phyloP scores from a whole-genome alignment of 2,888 invertebrate species.

The Colostygia pectinataria region DNA sequence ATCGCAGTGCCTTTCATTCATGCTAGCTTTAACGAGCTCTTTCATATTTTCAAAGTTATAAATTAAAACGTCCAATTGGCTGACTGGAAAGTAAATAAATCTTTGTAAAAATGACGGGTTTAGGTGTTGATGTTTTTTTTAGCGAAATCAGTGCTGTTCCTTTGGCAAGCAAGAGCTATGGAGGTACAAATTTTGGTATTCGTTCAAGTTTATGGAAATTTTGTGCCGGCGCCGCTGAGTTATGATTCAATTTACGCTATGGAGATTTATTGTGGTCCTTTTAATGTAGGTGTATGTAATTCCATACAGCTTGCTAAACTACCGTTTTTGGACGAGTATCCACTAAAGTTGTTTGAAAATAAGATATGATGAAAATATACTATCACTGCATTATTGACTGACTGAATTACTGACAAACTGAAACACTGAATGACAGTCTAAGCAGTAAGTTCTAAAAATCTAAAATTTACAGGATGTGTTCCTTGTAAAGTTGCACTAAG shows the following conservation, averaged over 20 bases:
- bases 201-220: constrained; percentile 36
- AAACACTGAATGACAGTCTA: no score
- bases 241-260: constrained; percentile 39
- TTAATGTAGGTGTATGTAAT: constrained; percentile 23
- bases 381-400: no score
- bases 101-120: constrained; percentile 22
- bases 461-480: no score
- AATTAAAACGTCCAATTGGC: constrained; percentile 62
- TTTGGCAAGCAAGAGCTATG: constrained; percentile 27
- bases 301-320: constrained; percentile 16
- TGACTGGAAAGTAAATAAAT: constrained; percentile 49
- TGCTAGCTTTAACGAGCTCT: constrained; percentile 44
- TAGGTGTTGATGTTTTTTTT: constrained; percentile 31
- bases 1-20: constrained; percentile 42
- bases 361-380: constrained; percentile 7
- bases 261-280: constrained; percentile 33
- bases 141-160: constrained; percentile 25
- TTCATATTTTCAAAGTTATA: constrained; percentile 60
- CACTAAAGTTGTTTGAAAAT: no score
- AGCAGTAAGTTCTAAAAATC: no score
- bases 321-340: constrained; percentile 9
- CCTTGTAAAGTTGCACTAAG: no score
- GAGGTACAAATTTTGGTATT: constrained; percentile 30
- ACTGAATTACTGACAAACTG: no score
- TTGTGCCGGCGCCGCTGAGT: constrained; percentile 36